A percentile compares a stretch with the other conserved stretches of the same genome.
These are phyloP conservation scores for Leucophenga montana DNA, from an alignment of 2,888 invertebrate genomes.

Conservation along the genomic window DNA sequence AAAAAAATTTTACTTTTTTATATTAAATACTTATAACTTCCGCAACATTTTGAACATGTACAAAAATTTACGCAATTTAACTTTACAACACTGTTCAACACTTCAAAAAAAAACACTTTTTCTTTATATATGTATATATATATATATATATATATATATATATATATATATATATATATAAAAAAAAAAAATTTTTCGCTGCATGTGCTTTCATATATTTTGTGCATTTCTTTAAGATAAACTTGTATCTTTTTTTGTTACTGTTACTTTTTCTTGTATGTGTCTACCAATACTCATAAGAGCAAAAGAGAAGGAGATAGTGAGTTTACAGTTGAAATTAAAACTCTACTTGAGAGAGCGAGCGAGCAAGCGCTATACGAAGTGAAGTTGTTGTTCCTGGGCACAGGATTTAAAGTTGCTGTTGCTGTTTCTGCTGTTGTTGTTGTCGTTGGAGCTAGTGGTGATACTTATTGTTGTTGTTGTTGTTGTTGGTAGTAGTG, in stretches of 20 bases:
- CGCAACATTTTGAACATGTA: not conserved
- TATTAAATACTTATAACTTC: not conserved
- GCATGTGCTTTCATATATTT: not conserved
- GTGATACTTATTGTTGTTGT: not conserved
- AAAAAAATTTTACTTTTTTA: not conserved
- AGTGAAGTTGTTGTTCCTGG: not conserved
- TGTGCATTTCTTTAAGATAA: not conserved
- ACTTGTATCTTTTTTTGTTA: no score
- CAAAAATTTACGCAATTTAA: no score
- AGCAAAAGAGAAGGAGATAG: not conserved
- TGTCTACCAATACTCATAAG: not conserved
- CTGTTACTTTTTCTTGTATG: not conserved
- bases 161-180: no score
- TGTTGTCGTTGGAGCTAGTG: not conserved
- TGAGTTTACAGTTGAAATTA: not conserved
- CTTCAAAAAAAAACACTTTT: constrained; percentile 32
- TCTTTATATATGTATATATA: constrained; percentile 24
- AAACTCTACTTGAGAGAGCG: not conserved
- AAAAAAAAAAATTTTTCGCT: not conserved
- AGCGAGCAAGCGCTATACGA: not conserved
- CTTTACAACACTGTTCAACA: not conserved
- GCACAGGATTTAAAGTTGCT: not conserved
- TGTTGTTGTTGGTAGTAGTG: not conserved
- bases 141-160: no score
- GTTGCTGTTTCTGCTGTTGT: not conserved